Conservation (phyloP, 2,888 invertebrate species). For the Lasioglossum marginatum region DNA sequence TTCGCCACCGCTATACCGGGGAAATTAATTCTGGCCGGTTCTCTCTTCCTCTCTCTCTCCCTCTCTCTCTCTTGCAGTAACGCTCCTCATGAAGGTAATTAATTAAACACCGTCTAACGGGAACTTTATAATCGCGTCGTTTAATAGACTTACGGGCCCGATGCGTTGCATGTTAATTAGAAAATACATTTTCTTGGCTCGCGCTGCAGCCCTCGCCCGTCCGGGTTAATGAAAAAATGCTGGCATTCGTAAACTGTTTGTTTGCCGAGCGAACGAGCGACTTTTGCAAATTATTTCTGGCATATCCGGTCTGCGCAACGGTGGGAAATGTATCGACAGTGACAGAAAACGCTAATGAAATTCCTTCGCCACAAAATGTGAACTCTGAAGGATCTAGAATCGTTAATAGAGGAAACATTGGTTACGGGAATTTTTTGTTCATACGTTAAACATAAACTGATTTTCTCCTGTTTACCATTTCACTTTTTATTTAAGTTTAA, state of each 20-base stretch:
- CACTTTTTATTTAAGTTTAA: too few relatives aligned
- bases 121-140: slow-evolving; percentile 69
- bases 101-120: slow-evolving; percentile 64
- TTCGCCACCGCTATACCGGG: slow-evolving; percentile 49
- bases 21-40: slow-evolving; percentile 60
- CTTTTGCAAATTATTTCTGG: not conserved
- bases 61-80: slow-evolving; percentile 4
- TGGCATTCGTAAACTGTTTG: not conserved
- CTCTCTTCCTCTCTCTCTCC: not conserved
- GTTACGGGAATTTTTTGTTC: not conserved
- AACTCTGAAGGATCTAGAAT: not conserved
- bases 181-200: slow-evolving; percentile 45
- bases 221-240: slow-evolving; percentile 18
- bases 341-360: slow-evolving; percentile 6
- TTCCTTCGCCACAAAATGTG: not conserved
- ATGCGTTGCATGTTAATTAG: slow-evolving; percentile 62
- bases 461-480: too few relatives aligned
- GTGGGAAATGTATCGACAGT: not conserved
- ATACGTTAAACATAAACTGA: too few relatives aligned
- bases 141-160: slow-evolving; percentile 62
- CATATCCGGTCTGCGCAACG: not conserved
- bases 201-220: not conserved
- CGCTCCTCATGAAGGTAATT: slow-evolving; percentile 59
- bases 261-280: not conserved
- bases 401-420: not conserved